Conservation (phyloP, 2,888 invertebrate genomes). For the Phania funesta region DNA sequence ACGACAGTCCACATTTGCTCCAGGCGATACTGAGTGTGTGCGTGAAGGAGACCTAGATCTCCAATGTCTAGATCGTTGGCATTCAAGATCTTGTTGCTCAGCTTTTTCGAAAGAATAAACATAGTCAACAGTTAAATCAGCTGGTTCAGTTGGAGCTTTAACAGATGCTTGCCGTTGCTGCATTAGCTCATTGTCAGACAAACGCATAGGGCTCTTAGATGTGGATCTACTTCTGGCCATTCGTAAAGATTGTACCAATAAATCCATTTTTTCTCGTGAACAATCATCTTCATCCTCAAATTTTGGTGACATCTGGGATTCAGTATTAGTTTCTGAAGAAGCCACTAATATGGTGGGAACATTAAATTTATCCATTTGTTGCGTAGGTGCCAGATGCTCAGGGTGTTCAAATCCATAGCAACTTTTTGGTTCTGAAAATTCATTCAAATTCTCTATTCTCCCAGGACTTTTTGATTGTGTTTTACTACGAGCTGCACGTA, state of each 20-base stretch:
- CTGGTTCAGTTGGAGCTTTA: constrained; percentile 69
- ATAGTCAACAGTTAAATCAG: not conserved
- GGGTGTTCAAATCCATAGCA: not conserved
- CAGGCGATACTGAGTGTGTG: constrained; percentile 39
- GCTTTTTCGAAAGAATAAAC: no score
- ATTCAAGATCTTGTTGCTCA: no score
- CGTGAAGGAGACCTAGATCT: constrained; percentile 60
- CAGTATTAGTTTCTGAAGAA: not conserved
- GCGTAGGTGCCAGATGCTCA: not conserved
- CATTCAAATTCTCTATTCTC: not conserved
- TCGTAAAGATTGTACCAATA: constrained; percentile 64
- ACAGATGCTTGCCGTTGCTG: constrained; percentile 68
- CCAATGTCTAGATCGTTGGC: constrained; percentile 32
- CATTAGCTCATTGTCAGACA: constrained; percentile 71
- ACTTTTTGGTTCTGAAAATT: not conserved
- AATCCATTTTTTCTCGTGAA: constrained; percentile 58
- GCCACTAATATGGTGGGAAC: constrained; percentile 54
- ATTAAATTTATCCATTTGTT: not conserved
- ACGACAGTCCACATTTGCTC: constrained; percentile 52
- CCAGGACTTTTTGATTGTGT: constrained; percentile 54
- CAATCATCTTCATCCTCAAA: constrained; percentile 17
- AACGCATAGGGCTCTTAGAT: constrained; percentile 63
- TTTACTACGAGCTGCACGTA: constrained; percentile 49
- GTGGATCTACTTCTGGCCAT: constrained; percentile 59
- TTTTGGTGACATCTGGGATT: not conserved